Conservation (phyloP, 2,888 invertebrate genomes). For the Spatulosminthurus flaviceps region DNA sequence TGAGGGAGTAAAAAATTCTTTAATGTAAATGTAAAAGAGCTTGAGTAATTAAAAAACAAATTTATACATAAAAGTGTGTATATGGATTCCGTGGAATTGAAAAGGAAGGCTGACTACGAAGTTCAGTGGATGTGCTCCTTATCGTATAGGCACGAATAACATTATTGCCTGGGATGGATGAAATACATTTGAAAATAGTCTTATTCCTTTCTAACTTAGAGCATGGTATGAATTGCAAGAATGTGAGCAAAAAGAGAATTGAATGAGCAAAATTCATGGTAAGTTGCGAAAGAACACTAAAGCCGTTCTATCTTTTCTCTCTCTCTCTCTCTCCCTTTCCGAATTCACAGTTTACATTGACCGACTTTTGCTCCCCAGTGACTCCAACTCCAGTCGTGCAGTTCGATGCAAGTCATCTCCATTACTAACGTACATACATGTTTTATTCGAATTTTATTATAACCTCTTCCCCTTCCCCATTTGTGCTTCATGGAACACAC, state of each 20-base stretch:
- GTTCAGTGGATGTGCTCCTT: too few species aligned
- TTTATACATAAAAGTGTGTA: too few species aligned
- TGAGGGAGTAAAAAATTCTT: too few species aligned
- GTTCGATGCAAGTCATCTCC: background rate
- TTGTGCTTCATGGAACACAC: slow-evolving; percentile 2
- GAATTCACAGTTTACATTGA: slow-evolving; percentile 10
- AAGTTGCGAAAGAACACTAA: slow-evolving; percentile 2
- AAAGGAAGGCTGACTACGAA: too few species aligned
- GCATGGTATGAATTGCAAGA: background rate
- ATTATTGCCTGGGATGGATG: too few species aligned
- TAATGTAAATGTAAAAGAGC: too few species aligned
- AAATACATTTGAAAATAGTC: too few species aligned
- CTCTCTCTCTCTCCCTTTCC: background rate
- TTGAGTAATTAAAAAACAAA: too few species aligned
- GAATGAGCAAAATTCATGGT: slow-evolving; percentile 5
- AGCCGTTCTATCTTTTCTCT: background rate
- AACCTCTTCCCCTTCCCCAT: background rate
- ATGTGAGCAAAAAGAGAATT: background rate
- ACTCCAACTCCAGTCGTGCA: slow-evolving; percentile 8
- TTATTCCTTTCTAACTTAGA: too few species aligned
- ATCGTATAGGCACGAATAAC: too few species aligned
- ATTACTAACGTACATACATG: background rate
- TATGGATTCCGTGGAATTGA: too few species aligned
- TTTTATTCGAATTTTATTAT: background rate
- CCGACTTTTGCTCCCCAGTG: slow-evolving; percentile 4